Conservation (phyloP, 2,797 vertebrate genomes). For the Hemibagrus guttatus region DNA sequence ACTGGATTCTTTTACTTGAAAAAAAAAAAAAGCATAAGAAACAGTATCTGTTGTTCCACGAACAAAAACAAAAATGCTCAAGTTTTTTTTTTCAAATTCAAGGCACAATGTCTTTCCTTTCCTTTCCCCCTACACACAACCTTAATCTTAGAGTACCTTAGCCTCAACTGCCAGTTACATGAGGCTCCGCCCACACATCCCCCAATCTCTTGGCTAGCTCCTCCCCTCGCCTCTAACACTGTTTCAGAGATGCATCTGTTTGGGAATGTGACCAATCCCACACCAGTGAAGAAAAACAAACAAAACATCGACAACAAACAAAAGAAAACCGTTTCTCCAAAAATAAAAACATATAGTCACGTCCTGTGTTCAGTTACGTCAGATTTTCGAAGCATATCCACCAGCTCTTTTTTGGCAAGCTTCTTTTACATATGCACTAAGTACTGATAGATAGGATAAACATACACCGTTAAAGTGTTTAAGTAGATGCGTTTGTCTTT, state of each 20-base stretch:
- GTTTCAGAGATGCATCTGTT: slow-evolving; percentile 68
- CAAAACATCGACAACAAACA: slow-evolving; percentile 51
- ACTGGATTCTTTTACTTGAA: slow-evolving; percentile 59
- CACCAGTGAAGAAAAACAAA: slow-evolving; percentile 79
- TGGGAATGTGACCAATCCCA: slow-evolving; percentile 74
- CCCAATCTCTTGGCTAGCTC: slow-evolving; percentile 60
- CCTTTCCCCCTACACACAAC: slow-evolving; percentile 39
- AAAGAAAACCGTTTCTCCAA: slow-evolving; percentile 65
- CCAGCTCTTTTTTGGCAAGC: slow-evolving; percentile 85
- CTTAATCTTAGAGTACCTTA: slow-evolving; percentile 56
- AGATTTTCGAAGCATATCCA: slow-evolving; percentile 80
- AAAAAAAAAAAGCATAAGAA: slow-evolving; percentile 53
- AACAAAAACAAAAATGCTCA: slow-evolving; percentile 61
- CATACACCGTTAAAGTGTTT: slow-evolving; percentile 80
- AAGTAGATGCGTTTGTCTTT: slow-evolving; percentile 82
- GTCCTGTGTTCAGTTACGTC: slow-evolving; percentile 80
- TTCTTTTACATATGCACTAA: slow-evolving; percentile 85
- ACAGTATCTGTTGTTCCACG: slow-evolving; percentile 41
- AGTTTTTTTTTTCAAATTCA: slow-evolving; percentile 76
- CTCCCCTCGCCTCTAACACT: slow-evolving; percentile 67
- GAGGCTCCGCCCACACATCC: slow-evolving; percentile 65
- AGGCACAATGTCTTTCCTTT: slow-evolving; percentile 82
- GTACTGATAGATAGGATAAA: slow-evolving; percentile 87
- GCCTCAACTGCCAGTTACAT: slow-evolving; percentile 61
- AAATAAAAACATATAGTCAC: slow-evolving; percentile 70